phyloP scores from a whole-genome alignment of 2,113 vertebrate species.

The Globicephala melas region DNA sequence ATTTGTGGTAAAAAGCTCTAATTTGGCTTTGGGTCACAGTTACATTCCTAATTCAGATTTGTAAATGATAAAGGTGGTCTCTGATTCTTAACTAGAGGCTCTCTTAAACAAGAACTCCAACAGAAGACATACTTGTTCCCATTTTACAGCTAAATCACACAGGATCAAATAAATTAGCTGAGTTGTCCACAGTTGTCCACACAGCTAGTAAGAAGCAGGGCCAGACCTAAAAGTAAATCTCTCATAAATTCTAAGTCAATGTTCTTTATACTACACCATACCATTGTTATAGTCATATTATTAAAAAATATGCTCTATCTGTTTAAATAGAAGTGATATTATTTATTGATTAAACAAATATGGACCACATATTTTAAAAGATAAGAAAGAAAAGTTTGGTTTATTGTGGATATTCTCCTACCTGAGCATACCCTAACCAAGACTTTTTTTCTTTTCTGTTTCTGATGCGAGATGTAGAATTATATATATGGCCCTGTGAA shows the following conservation, averaged over 20 bases:
- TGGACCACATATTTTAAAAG: constrained; percentile 13
- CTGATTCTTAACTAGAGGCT: not conserved
- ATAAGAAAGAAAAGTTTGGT: not conserved
- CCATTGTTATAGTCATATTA: not conserved
- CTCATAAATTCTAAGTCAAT: not conserved
- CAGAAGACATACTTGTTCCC: not conserved
- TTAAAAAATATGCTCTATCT: not conserved
- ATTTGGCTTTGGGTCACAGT: not conserved
- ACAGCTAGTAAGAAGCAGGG: not conserved
- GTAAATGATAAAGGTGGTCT: not conserved
- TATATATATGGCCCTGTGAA: constrained; percentile 97
- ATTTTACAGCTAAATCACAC: not conserved
- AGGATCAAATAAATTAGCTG: not conserved
- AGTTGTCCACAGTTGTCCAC: not conserved
- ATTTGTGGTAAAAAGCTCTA: not conserved
- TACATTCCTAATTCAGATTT: not conserved
- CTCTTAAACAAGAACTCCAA: not conserved
- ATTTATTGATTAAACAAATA: not conserved
- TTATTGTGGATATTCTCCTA: constrained; percentile 75
- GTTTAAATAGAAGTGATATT: not conserved
- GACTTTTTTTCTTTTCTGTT: constrained; percentile 97
- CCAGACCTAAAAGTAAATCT: not conserved
- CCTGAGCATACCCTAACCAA: constrained; percentile 99
- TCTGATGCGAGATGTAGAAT: constrained; percentile 97
- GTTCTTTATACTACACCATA: not conserved